Evolutionary conservation across 2,113 vertebrate genomes (phyloP), one percentile per base, ranked within the genome.

Genomic region (Mustela nigripes): DNA sequence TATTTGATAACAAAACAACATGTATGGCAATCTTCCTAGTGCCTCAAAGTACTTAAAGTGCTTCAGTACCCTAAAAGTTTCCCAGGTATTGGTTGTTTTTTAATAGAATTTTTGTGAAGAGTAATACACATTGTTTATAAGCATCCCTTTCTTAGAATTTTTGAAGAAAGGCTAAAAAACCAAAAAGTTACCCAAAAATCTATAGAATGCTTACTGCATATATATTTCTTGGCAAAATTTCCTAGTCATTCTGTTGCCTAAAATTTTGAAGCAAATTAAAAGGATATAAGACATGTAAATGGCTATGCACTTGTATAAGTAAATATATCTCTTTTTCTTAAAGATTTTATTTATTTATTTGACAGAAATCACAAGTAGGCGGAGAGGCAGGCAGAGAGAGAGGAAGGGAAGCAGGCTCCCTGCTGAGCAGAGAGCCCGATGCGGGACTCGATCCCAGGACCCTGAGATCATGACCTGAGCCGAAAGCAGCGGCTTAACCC

Each of bases 161-260:
- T 26, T 94, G n/a, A 84, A 97, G 74, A 97, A 15, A 95, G n/a
- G 12, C 65, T 95, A 80, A 91, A 65, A 96, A 97, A 95, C 28
- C 60, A 36, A 88, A 90, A 89, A 76, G 10, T 83, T 80, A 76
- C 21, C 26, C 22, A 73, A 62, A 97, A 89, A 87, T 89, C 79
- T 90, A 7, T 65, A 67, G 65, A 80, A 84, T 24, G 11, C 10
- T 85, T 74, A 91, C 19, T 83, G 89, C 76, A 78, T 92, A 53
- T 84, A 28, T 88, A 91, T 89, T 62, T 95, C 50, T 71, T 90
- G 39, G 42, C 56, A 96, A 91, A 93, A 50, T 8, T 84, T 97
- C 53, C 62, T 71, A 4, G 58, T 74, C 71, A 45, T 94, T 94
- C 33, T 93, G 97, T 94, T 84, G 26, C 62, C 21, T 78, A 96